Conservation (phyloP, 1,140 invertebrate species). For the Polypedilum pembai region DNA sequence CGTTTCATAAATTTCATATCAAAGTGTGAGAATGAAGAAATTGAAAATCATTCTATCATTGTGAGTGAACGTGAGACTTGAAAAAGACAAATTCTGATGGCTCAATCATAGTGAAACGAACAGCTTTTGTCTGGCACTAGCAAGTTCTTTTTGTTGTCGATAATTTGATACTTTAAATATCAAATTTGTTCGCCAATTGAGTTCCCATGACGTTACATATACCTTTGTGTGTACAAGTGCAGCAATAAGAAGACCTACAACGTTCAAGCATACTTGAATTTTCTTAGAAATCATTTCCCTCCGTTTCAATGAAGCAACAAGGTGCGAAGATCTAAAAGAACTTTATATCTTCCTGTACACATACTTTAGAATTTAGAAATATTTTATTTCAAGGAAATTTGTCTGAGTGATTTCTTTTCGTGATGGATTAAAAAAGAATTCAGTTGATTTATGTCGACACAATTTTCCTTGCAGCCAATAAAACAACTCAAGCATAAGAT, state of each 20-base stretch:
- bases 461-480: not conserved
- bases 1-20: too few relatives aligned
- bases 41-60: too few relatives aligned
- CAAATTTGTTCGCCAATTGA: not conserved
- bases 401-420: not conserved
- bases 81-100: too few relatives aligned
- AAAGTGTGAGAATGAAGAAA: too few relatives aligned
- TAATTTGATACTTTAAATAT: conserved; percentile 1
- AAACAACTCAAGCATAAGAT: too few relatives aligned
- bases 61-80: too few relatives aligned
- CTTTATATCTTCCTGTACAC: not conserved
- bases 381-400: not conserved
- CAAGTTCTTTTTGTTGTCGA: not conserved
- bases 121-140: too few relatives aligned
- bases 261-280: too few relatives aligned
- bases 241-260: not conserved
- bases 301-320: not conserved
- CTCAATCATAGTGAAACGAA: too few relatives aligned
- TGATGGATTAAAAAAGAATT: not conserved
- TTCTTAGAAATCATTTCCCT: not conserved
- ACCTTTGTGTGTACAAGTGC: not conserved
- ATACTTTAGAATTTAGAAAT: too few relatives aligned
- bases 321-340: not conserved
- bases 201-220: not conserved
- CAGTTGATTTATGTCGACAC: not conserved